A percentile compares a stretch with the other conserved stretches of the same genome.
phyloP scores from a whole-genome alignment of 2,888 invertebrate genomes.

The Dioctria rufipes region DNA sequence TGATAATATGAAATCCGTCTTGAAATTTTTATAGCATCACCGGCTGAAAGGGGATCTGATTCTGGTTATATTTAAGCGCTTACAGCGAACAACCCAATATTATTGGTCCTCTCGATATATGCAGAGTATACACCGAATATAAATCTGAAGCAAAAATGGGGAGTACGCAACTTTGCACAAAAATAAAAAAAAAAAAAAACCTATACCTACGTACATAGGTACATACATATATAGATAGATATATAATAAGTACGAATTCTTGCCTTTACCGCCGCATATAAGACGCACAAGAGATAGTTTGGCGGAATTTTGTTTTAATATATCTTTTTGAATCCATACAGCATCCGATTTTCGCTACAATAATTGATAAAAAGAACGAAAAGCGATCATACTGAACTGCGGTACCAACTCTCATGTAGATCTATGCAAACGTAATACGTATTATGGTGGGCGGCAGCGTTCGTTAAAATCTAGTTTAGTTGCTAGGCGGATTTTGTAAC shows the following conservation, averaged over 20 bases:
- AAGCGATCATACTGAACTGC: conserved; percentile 5
- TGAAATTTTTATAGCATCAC: conserved; percentile 50
- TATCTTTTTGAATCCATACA: not conserved
- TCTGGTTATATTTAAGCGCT: conserved; percentile 21
- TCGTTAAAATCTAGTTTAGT: conserved; percentile 34
- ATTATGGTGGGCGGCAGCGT: conserved; percentile 35
- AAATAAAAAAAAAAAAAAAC: not conserved
- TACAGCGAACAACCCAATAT: conserved; percentile 44
- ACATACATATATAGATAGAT: not conserved
- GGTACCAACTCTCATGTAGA: conserved; percentile 29
- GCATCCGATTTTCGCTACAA: conserved; percentile 38
- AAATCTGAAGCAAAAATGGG: not conserved
- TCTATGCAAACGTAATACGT: not conserved
- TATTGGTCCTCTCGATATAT: conserved; percentile 46
- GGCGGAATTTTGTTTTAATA: too few relatives aligned
- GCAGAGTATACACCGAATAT: conserved; percentile 21
- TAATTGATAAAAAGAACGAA: conserved; percentile 23
- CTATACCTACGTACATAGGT: not conserved
- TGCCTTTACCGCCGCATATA: not conserved
- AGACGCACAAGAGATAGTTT: too few relatives aligned
- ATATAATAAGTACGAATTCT: not conserved
- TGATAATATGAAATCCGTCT: conserved; percentile 44
- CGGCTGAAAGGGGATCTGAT: conserved; percentile 40
- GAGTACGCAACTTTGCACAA: not conserved
- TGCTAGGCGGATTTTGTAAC: conserved; percentile 41